Percentiles rank a stretch among this genome's conserved stretches.
phyloP scores from a whole-genome alignment of 2,888 invertebrate genomes.

The Blera fallax region DNA sequence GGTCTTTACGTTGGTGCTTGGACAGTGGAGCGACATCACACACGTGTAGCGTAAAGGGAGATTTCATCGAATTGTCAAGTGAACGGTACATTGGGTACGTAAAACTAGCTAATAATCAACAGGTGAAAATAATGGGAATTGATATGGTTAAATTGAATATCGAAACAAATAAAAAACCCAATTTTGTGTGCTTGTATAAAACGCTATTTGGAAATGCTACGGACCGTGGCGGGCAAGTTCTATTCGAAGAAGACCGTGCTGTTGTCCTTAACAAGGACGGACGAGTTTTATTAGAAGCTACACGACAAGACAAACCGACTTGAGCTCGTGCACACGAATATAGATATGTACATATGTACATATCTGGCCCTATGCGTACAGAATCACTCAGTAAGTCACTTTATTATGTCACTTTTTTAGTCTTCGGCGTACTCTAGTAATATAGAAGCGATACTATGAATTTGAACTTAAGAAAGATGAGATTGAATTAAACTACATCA shows the following conservation, averaged over 20 bases:
- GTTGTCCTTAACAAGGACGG: not conserved
- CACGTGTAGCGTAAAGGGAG: not conserved
- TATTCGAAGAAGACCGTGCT: not conserved
- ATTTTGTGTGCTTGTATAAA: no score
- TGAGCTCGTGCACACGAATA: no score
- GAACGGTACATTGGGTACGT: not conserved
- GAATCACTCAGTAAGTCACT: not conserved
- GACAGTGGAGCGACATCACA: slow-evolving; percentile 8
- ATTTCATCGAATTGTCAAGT: not conserved
- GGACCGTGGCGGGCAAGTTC: not conserved
- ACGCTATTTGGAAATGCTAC: not conserved
- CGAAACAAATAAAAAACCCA: no score
- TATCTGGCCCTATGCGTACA: not conserved
- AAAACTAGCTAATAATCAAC: not conserved
- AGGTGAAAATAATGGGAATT: no score
- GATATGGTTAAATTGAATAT: no score
- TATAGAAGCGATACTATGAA: no score
- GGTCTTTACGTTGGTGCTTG: not conserved
- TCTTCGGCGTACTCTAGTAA: no score
- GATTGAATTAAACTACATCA: no score
- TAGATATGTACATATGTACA: no score
- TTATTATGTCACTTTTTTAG: not conserved
- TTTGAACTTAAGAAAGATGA: no score
- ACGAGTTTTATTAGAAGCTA: not conserved
- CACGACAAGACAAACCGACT: not conserved